phyloP scores from a whole-genome alignment of 2,113 vertebrate species.

The Chionodraco myersi region DNA sequence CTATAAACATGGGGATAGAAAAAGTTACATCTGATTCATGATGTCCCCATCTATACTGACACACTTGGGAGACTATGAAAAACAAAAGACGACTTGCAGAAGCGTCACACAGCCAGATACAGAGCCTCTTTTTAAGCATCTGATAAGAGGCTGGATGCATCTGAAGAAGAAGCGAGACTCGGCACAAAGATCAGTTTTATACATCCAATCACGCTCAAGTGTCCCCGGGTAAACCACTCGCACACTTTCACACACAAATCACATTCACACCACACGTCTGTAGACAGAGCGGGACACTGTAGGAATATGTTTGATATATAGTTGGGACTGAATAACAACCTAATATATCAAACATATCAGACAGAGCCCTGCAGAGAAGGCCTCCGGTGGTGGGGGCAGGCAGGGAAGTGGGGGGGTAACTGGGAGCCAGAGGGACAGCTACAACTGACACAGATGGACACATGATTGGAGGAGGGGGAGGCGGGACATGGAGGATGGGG shows the following conservation, averaged over 20 bases:
- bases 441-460: constrained; percentile 41
- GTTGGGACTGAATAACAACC: constrained; percentile 99
- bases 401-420: constrained; percentile 58
- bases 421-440: constrained; percentile 67
- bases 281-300: constrained; percentile 99
- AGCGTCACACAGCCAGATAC: constrained; percentile 1
- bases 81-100: background rate
- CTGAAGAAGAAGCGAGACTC: constrained; percentile 14
- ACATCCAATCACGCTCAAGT: constrained; percentile 17
- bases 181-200: constrained; percentile 26
- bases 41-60: background rate
- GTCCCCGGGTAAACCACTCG: background rate
- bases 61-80: background rate
- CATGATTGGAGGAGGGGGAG: constrained; percentile 7
- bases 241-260: constrained; percentile 6
- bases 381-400: constrained; percentile 85
- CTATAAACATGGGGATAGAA: too few relatives aligned
- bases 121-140: constrained; percentile 11
- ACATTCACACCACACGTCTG: constrained; percentile 80
- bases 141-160: constrained; percentile 24
- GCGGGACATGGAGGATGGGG: constrained; percentile 4
- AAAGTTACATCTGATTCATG: too few relatives aligned
- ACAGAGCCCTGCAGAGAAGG: constrained; percentile 99
- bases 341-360: constrained; percentile 99
- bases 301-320: constrained; percentile 99